A percentile compares a stretch with the other conserved stretches of the same genome.
Conservation (phyloP, 2,797 vertebrate genomes). For the Silurus aristotelis region DNA sequence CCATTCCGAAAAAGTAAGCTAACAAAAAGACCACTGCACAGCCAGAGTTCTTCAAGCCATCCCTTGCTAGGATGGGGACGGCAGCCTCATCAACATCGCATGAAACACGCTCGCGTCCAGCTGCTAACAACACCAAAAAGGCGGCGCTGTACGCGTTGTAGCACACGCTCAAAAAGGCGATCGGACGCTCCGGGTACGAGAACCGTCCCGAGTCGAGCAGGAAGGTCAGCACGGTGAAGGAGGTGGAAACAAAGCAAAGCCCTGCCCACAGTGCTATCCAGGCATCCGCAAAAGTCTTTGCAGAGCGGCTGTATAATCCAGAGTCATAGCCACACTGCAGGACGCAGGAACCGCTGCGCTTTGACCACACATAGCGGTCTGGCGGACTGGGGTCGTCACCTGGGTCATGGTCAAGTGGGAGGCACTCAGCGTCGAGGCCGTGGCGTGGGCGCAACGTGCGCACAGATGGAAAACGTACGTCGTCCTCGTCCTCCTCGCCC, state of each 20-base stretch:
- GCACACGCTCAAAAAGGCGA: conserved; percentile 99
- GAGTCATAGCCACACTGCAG: conserved; percentile 95
- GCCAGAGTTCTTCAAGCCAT: conserved; percentile 98
- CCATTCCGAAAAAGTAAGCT: conserved; percentile 99
- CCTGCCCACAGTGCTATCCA: conserved; percentile 99
- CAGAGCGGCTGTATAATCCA: conserved; percentile 86
- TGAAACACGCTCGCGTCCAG: conserved; percentile 95
- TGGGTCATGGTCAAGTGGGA: conserved; percentile 22
- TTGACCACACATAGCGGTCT: conserved; percentile 94
- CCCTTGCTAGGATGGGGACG: conserved; percentile 94
- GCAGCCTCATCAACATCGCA: conserved; percentile 94
- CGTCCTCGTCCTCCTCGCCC: conserved; percentile 94
- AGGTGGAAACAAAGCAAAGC: conserved; percentile 94
- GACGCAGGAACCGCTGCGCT: conserved; percentile 86
- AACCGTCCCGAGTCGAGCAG: conserved; percentile 94
- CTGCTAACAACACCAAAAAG: conserved; percentile 92
- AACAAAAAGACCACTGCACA: conserved; percentile 98
- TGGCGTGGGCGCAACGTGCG: conserved; percentile 77
- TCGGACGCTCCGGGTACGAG: conserved; percentile 95
- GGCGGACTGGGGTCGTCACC: conserved; percentile 71
- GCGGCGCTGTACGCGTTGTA: conserved; percentile 99
- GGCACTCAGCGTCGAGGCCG: conserved; percentile 12
- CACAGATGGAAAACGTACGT: conserved; percentile 80
- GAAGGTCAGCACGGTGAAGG: conserved; percentile 95
- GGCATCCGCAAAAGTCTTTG: conserved; percentile 94